Conservation (phyloP, 2,888 invertebrate species). For the Salpingus planirostris region DNA sequence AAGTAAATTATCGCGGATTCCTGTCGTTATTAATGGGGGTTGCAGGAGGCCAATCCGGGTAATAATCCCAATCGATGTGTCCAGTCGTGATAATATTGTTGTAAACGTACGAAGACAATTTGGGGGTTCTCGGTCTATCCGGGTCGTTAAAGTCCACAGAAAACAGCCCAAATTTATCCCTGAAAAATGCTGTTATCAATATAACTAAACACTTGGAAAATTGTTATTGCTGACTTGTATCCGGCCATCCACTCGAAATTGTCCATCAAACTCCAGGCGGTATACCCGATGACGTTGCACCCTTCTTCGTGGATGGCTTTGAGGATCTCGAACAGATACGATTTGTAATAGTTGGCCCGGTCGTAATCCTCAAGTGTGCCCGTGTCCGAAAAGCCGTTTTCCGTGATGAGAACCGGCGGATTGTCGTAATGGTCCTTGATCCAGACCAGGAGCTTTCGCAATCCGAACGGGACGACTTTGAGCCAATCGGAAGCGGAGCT, state of each 20-base stretch:
- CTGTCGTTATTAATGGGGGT: too few species aligned
- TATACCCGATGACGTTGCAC: slow-evolving; percentile 45
- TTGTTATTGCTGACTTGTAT: slow-evolving; percentile 44
- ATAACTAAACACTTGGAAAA: too few species aligned
- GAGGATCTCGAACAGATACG: slow-evolving; percentile 18
- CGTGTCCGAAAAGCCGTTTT: slow-evolving; percentile 50
- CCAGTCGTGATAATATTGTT: slow-evolving; percentile 5
- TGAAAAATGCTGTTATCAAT: too few species aligned
- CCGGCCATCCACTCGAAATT: slow-evolving; percentile 52
- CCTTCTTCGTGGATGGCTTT: slow-evolving; percentile 33
- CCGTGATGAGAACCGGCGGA: slow-evolving; percentile 50
- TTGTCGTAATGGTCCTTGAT: slow-evolving; percentile 50
- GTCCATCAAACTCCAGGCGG: slow-evolving; percentile 53
- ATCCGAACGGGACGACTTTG: slow-evolving; percentile 50
- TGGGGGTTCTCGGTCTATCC: too few species aligned
- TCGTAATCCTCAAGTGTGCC: slow-evolving; percentile 46
- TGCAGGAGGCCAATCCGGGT: too few species aligned
- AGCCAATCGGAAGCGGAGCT: slow-evolving; percentile 44
- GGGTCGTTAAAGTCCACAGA: too few species aligned
- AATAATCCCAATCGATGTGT: too few species aligned
- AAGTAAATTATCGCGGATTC: too few species aligned
- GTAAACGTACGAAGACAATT: too few species aligned
- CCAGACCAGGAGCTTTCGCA: slow-evolving; percentile 50
- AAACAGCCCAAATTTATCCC: too few species aligned
- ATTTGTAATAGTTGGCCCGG: slow-evolving; percentile 45